Evolutionary conservation across 2,113 vertebrate genomes (phyloP).

Genomic region (Podarcis raffonei): DNA sequence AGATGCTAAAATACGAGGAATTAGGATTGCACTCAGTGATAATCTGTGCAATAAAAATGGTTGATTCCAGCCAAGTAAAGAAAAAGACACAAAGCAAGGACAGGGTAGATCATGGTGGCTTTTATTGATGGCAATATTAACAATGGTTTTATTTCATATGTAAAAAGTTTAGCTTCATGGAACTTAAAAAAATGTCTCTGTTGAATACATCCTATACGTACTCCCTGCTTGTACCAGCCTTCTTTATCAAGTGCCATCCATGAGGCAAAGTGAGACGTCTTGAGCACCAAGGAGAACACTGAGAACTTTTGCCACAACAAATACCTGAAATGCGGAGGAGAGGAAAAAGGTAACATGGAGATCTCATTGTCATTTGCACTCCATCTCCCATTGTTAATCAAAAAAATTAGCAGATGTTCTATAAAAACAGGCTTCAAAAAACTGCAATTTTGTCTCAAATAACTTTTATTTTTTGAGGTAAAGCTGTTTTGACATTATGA

Average conservation of each 20-base stretch:
- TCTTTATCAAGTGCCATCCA: slow-evolving; percentile 51
- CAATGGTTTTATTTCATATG: slow-evolving; percentile 62
- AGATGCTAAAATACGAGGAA: neutral
- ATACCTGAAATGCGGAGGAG: slow-evolving; percentile 30
- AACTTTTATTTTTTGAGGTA: neutral
- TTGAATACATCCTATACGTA: slow-evolving; percentile 49
- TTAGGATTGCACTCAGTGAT: slow-evolving; percentile 26
- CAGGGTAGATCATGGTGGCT: slow-evolving; percentile 65
- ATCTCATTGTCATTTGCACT: neutral
- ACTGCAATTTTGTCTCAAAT: neutral
- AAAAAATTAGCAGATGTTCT: neutral
- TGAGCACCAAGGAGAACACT: slow-evolving; percentile 49
- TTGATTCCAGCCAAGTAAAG: slow-evolving; percentile 57
- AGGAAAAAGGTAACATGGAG: slow-evolving; percentile 20
- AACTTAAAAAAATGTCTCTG: slow-evolving; percentile 64
- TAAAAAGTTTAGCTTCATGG: slow-evolving; percentile 73
- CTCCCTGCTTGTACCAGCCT: slow-evolving; percentile 52
- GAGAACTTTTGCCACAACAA: slow-evolving; percentile 35
- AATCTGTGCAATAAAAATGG: slow-evolving; percentile 40
- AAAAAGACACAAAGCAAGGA: slow-evolving; percentile 68
- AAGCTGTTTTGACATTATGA: neutral
- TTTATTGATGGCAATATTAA: slow-evolving; percentile 74
- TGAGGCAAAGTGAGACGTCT: slow-evolving; percentile 50
- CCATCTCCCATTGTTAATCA: neutral
- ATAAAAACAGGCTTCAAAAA: neutral